phyloP scores from a whole-genome alignment of 2,797 vertebrate genomes.

The Pelochelys cantorii region DNA sequence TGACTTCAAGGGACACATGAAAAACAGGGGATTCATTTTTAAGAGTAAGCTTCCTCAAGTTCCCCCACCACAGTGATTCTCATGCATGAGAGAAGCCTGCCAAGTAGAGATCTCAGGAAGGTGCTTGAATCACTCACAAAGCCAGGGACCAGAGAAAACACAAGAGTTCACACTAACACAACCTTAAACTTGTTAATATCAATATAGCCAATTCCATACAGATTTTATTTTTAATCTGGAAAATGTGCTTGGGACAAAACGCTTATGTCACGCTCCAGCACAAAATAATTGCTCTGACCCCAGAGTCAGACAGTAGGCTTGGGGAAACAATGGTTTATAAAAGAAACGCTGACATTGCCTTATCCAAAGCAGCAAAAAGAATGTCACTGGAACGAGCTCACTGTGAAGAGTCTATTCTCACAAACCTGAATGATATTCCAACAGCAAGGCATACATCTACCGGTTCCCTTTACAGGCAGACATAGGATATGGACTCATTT shows the following conservation, averaged over 20 bases:
- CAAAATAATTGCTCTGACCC: constrained; percentile 21
- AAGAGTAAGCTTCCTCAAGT: background rate
- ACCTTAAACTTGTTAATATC: constrained; percentile 2
- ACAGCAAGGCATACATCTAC: background rate
- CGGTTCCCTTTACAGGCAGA: rapidly evolving
- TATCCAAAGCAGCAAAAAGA: constrained; percentile 29
- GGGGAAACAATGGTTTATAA: constrained; percentile 36
- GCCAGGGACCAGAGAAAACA: background rate
- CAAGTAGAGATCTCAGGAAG: background rate
- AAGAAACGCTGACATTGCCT: constrained; percentile 54
- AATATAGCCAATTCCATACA: background rate
- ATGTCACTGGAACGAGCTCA: constrained; percentile 26
- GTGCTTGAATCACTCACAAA: background rate
- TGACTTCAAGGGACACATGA: background rate
- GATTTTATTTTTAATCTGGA: constrained; percentile 14
- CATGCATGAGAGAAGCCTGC: background rate
- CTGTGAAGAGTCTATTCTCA: background rate
- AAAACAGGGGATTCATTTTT: background rate
- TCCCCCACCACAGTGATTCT: background rate
- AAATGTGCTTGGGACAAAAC: constrained; percentile 28
- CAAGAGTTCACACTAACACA: background rate
- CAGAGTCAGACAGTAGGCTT: background rate
- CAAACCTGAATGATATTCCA: background rate
- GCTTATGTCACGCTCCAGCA: constrained; percentile 3
- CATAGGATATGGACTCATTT: rapidly evolving